Percentiles rank a stretch among this genome's conserved stretches.
Conservation (phyloP, 2,888 invertebrate species). For the Himalopsyche japonica region DNA sequence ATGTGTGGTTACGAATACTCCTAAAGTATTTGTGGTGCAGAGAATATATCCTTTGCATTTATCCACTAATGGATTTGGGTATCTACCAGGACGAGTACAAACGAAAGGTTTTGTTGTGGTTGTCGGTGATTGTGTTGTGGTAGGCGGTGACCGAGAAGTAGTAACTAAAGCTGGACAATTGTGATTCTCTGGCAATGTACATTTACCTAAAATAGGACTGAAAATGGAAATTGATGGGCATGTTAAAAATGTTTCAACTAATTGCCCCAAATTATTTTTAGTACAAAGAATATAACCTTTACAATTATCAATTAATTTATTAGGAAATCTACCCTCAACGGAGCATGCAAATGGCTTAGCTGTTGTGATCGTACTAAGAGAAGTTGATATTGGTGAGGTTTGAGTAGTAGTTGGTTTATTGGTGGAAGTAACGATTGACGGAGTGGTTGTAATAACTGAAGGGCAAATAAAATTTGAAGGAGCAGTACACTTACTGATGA, state of each 20-base stretch:
- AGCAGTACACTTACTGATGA: slow-evolving; percentile 47
- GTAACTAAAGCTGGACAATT: not conserved
- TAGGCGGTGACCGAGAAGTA: not conserved
- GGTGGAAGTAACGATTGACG: slow-evolving; percentile 45
- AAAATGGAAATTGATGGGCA: slow-evolving; percentile 48
- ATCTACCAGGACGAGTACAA: not conserved
- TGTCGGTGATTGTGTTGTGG: not conserved
- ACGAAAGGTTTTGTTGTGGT: not conserved
- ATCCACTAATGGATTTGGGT: not conserved
- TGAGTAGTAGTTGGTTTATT: slow-evolving; percentile 41
- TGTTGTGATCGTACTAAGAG: not conserved
- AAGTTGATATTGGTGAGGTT: not conserved
- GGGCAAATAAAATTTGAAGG: slow-evolving; percentile 45
- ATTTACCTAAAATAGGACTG: not conserved
- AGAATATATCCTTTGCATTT: not conserved
- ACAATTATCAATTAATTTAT: slow-evolving; percentile 53
- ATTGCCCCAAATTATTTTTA: slow-evolving; percentile 51
- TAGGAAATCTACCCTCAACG: slow-evolving; percentile 37
- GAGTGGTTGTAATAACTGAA: not conserved
- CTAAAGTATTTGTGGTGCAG: slow-evolving; percentile 43
- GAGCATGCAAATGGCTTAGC: not conserved
- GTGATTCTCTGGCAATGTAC: not conserved
- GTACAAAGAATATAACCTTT: slow-evolving; percentile 58
- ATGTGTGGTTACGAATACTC: slow-evolving; percentile 54
- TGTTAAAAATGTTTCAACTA: slow-evolving; percentile 57